Base-by-base conservation (phyloP, 2,888 invertebrate species). In the Melanotus villosus region DNA sequence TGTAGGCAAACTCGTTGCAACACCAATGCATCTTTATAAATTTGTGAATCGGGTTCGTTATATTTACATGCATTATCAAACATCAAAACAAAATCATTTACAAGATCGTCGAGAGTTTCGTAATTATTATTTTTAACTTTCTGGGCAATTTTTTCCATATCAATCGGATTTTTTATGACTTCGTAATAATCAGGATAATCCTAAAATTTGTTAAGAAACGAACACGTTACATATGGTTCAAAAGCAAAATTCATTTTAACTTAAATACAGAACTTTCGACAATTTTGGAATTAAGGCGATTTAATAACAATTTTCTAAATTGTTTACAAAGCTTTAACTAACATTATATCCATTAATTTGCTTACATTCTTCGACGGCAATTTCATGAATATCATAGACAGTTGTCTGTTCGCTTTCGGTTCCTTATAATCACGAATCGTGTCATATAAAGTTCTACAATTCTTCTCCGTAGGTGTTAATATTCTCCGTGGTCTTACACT, bases 181-280 rank as follows among this genome's bases (percentile, higher is more conserved):
- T 98, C 97, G 81, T 98, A 99, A 84, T 99, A 99, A 81, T 97
- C 97, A 0, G 99, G 98, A 85, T 98, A 98, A 80, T 98, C 95
- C 84, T 91, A 83, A 78, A 59, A 68, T 30, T 30, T 26, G 26
- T 26, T 26, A 26, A 26, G 4, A 26, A 26, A 26, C 26, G 7
- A 26, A 26, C 4, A 32, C 32, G 32, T n/a, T n/a, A n/a, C n/a
- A n/a, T n/a, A n/a, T n/a, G n/a, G n/a, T n/a, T n/a, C n/a, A n/a
- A n/a, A n/a, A n/a, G n/a, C 5, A 9, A 32, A 32, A 32, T 5
- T 32, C 5, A 32, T 32, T 32, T 7, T 5, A 32, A 41, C 32
- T n/a, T n/a, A n/a, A n/a, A n/a, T n/a, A n/a, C n/a, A 23, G 47
- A 47, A 47, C 47, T 47, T 47, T 47, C 47, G 47, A 47, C 47